Evolutionary conservation across 2,888 invertebrate species (phyloP).

Genomic region (Megamerina dolium): DNA sequence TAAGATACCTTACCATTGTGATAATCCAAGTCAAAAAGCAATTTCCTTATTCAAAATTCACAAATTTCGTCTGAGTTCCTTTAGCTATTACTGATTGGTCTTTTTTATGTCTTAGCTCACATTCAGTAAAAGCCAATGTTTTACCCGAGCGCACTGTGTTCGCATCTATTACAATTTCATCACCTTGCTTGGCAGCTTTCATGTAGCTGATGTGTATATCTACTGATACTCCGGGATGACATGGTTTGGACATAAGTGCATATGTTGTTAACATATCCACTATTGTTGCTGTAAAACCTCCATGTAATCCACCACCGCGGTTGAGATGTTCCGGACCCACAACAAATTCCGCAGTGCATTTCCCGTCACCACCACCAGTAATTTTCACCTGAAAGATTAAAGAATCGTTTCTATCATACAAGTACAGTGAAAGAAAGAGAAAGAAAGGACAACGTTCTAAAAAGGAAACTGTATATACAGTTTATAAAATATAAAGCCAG

Average conservation of each 20-base stretch:
- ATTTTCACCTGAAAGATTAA: slow-evolving; percentile 41
- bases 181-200: slow-evolving; percentile 69
- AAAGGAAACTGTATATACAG: not conserved
- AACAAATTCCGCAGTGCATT: slow-evolving; percentile 67
- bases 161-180: slow-evolving; percentile 73
- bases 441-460: slow-evolving; percentile 3
- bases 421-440: not conserved
- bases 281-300: slow-evolving; percentile 77
- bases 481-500: not conserved
- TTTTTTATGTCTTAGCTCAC: slow-evolving; percentile 69
- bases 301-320: slow-evolving; percentile 70
- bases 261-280: slow-evolving; percentile 68
- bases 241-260: slow-evolving; percentile 64
- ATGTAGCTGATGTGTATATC: slow-evolving; percentile 79
- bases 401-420: not conserved
- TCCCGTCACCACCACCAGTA: slow-evolving; percentile 61
- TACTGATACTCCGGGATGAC: slow-evolving; percentile 71
- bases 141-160: slow-evolving; percentile 70
- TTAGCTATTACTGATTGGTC: slow-evolving; percentile 69
- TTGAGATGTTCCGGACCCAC: slow-evolving; percentile 72
- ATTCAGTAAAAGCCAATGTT: slow-evolving; percentile 74
- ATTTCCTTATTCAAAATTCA: slow-evolving; percentile 38
- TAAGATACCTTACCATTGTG: not conserved
- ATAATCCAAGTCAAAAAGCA: too few relatives aligned
- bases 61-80: slow-evolving; percentile 79